Conservation (phyloP, 2,797 vertebrate species). For the Peromyscus eremicus region DNA sequence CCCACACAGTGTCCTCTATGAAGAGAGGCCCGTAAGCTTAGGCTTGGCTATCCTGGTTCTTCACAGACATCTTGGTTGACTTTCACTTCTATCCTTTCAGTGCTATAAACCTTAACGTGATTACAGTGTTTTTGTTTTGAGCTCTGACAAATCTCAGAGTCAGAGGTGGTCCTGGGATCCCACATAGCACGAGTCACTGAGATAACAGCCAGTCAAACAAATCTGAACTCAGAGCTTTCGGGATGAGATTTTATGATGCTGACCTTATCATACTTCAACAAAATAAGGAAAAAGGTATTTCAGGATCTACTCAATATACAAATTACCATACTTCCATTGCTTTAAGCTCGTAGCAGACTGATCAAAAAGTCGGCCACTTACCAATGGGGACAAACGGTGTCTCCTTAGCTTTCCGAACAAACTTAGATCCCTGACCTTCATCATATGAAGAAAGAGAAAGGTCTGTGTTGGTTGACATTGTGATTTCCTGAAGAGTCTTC, state of each 20-base stretch:
- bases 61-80: neutral
- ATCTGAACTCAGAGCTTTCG: neutral
- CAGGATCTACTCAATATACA: neutral
- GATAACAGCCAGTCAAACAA: neutral
- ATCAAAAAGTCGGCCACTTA: conserved; percentile 82
- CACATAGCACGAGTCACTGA: neutral
- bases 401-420: conserved; percentile 94
- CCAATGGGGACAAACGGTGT: conserved; percentile 95
- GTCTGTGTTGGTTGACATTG: conserved; percentile 89
- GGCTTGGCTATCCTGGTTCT: neutral
- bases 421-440: conserved; percentile 91
- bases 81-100: neutral
- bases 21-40: neutral
- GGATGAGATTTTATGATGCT: neutral
- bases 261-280: conserved; percentile 30
- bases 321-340: neutral
- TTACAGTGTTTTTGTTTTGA: neutral
- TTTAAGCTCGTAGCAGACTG: neutral
- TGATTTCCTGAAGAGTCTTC: conserved; percentile 79
- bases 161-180: neutral
- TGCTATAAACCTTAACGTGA: neutral
- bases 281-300: conserved; percentile 43
- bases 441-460: conserved; percentile 85
- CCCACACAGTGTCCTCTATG: neutral
- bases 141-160: neutral